Percentiles rank a stretch among this genome's conserved stretches.
phyloP scores from a whole-genome alignment of 2,113 vertebrate species.

The Cathartes aura region DNA sequence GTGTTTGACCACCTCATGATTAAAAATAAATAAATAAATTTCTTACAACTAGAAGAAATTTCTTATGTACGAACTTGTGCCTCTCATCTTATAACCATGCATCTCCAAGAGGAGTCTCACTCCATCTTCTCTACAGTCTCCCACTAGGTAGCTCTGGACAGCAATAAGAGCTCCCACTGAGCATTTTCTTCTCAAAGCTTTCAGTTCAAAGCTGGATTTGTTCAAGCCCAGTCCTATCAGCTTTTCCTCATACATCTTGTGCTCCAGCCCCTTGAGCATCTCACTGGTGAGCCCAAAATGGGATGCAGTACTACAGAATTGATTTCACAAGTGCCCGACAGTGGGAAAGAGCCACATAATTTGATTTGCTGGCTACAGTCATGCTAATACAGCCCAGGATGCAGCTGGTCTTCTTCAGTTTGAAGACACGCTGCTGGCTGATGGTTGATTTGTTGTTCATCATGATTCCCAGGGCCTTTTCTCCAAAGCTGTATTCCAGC shows the following conservation, averaged over 20 bases:
- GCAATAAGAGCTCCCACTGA: neutral
- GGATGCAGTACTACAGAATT: neutral
- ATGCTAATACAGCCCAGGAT: neutral
- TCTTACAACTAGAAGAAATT: neutral
- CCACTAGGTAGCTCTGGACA: neutral
- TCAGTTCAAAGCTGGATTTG: neutral
- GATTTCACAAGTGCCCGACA: neutral
- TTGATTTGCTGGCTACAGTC: neutral
- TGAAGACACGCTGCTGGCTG: neutral
- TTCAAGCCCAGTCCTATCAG: neutral
- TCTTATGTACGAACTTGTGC: fast-evolving
- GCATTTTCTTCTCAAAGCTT: neutral
- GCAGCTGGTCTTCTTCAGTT: fast-evolving
- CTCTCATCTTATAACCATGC: neutral
- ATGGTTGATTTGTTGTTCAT: neutral
- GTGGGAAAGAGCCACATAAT: neutral
- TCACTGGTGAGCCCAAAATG: neutral
- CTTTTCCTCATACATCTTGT: neutral
- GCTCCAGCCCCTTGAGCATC: neutral
- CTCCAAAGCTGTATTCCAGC: neutral
- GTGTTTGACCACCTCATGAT: neutral
- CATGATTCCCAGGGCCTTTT: neutral
- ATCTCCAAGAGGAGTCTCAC: neutral
- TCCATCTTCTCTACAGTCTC: neutral
- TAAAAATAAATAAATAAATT: neutral